Evolutionary conservation across 2,797 vertebrate species (phyloP).

Genomic region (Argyrosomus regius): DNA sequence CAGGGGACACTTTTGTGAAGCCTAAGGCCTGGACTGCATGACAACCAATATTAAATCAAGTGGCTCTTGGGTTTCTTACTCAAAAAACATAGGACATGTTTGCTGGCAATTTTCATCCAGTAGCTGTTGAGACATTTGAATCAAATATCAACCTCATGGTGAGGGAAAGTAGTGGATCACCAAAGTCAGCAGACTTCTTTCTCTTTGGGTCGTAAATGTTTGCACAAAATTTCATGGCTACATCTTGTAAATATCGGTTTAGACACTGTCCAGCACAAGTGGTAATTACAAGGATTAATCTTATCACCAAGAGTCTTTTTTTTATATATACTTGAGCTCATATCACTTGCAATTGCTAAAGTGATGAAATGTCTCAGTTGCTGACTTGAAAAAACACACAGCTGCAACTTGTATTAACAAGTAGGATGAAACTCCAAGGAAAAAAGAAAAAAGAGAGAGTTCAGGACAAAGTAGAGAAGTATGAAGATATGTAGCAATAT

Average conservation of each 20-base stretch:
- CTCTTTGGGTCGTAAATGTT: background rate
- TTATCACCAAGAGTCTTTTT: constrained; percentile 4
- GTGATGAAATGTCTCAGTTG: background rate
- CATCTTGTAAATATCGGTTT: constrained; percentile 16
- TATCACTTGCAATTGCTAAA: constrained; percentile 2
- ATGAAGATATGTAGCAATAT: background rate
- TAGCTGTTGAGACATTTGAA: background rate
- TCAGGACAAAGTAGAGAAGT: background rate
- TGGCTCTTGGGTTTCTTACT: no score
- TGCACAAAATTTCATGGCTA: background rate
- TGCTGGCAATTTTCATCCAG: no score
- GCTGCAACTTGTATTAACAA: constrained; percentile 45
- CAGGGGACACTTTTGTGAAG: no score
- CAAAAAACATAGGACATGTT: no score
- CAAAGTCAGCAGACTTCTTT: background rate
- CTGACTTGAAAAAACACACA: background rate
- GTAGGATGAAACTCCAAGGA: background rate
- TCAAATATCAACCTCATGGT: background rate
- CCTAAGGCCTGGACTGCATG: no score
- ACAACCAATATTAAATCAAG: no score
- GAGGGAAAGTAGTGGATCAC: background rate
- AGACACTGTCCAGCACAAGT: background rate
- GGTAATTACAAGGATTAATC: background rate
- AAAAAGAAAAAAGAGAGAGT: background rate
- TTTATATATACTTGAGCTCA: background rate